Base-by-base conservation (phyloP, 2,113 vertebrate species). In the Carassius gibelio region DNA sequence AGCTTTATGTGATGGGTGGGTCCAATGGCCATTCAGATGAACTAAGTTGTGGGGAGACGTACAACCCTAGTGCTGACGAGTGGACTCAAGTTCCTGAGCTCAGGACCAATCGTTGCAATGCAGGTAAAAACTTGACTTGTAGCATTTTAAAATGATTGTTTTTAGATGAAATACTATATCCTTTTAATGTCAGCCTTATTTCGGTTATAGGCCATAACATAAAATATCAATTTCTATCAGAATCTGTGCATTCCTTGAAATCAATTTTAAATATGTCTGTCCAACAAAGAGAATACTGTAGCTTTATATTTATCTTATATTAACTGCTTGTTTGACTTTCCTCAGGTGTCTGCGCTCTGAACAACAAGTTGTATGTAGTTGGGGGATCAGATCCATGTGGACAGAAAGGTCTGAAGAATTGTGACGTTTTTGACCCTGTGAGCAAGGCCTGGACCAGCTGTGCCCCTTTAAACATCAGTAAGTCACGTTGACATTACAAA, bases 1-100 rank as follows among this genome's bases (percentile, higher is more conserved):
- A 98, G 71, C 95, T 99, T 5, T 99, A 97, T 0, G 98, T 99
- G 59, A 98, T 99, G 66, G 98, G 98, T 59, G 98, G 98, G 2
- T 99, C 98, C 0, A 99, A 99, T 0, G 98, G 98, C 84, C 98
- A 99, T 87, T 99, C 98, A 0, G 98, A 99, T 77, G 98, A 99
- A 91, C 91, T 99, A 93, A 99, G 98, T 90, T 97, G 96, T 42
- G 98, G 98, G 55, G 98, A 99, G 91, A 97, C 94, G 86, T 99
- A 99, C 21, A 95, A 99, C 89, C 96, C 96, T 0, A 94, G 90
- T 23, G 89, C 95, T 3, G 96, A 98, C 42, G 96, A 98, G 86
- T 99, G 98, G 98, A 95, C 91, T 81, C 96, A 97, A 17, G 95
- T 99, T 80, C 96, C 98, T 0, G 97, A 99, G 87, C 93, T 99